Percentiles rank a stretch among this genome's conserved stretches.
These are phyloP conservation scores for Apotomis betuletana DNA, from an alignment of 2,888 invertebrate species.

Conservation along the genomic window DNA sequence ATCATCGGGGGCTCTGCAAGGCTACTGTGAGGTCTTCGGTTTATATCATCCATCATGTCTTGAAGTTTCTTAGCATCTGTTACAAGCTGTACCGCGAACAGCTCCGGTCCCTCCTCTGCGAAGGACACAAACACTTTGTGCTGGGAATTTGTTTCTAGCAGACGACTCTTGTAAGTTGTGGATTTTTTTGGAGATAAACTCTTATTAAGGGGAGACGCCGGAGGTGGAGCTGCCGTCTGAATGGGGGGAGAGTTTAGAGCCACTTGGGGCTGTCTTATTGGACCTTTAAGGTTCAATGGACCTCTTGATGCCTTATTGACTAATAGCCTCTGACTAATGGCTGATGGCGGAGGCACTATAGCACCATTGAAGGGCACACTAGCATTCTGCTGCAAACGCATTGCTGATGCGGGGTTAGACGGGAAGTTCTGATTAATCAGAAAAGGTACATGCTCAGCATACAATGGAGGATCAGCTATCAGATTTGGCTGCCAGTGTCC, in stretches of 20 bases:
- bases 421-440: conserved; percentile 74
- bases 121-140: conserved; percentile 89
- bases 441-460: conserved; percentile 74
- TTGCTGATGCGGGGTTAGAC: conserved; percentile 73
- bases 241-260: conserved; percentile 44
- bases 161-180: conserved; percentile 80
- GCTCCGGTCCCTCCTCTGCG: conserved; percentile 90
- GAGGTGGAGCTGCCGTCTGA: conserved; percentile 47
- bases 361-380: conserved; percentile 67
- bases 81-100: conserved; percentile 89
- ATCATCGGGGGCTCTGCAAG: conserved; percentile 87
- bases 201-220: conserved; percentile 51
- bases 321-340: conserved; percentile 67
- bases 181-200: conserved; percentile 71
- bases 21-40: conserved; percentile 84
- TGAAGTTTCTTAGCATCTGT: conserved; percentile 84
- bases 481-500: conserved; percentile 62
- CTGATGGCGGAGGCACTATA: conserved; percentile 57
- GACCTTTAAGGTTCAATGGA: conserved; percentile 66
- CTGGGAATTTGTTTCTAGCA: conserved; percentile 75
- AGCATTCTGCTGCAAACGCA: conserved; percentile 71
- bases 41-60: conserved; percentile 89
- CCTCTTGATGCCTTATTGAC: conserved; percentile 68
- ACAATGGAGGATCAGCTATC: conserved; percentile 58
- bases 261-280: conserved; percentile 67